A percentile compares a stretch with the other conserved stretches of the same genome.
phyloP scores from a whole-genome alignment of 2,113 vertebrate genomes.

The Sturnira hondurensis region DNA sequence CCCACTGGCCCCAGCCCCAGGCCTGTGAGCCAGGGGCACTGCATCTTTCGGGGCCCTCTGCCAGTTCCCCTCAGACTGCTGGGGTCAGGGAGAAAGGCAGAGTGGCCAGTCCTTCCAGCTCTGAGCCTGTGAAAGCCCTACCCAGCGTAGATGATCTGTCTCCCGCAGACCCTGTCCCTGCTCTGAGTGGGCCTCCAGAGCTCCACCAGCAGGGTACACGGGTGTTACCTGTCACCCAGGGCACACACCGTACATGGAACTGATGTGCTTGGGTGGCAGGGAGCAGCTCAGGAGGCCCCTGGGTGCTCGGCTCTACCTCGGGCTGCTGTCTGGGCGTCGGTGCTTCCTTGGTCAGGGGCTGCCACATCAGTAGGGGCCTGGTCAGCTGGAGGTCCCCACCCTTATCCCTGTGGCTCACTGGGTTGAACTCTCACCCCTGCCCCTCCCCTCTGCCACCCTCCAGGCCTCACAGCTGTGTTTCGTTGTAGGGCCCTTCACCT shows the following conservation, averaged over 20 bases:
- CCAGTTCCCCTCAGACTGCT: not conserved
- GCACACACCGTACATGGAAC: not conserved
- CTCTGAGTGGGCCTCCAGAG: not conserved
- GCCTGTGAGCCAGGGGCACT: not conserved
- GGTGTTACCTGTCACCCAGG: not conserved
- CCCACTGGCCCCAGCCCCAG: not conserved
- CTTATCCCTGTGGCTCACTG: not conserved
- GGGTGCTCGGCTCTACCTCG: not conserved
- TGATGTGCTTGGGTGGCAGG: not conserved
- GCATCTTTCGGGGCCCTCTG: not conserved
- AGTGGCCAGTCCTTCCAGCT: not conserved
- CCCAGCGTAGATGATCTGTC: not conserved
- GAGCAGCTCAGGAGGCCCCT: not conserved
- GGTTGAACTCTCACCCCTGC: not conserved
- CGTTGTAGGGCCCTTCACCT: conserved; percentile 96
- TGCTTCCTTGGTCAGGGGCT: not conserved
- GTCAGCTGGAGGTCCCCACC: not conserved
- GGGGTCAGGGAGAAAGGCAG: not conserved
- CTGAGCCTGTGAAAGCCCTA: not conserved
- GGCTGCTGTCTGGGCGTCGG: not conserved
- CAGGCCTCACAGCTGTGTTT: conserved; percentile 82
- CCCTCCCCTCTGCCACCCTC: not conserved
- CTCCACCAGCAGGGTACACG: not conserved
- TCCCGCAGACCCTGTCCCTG: not conserved
- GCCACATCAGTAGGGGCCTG: not conserved